Percentiles rank a stretch among this genome's conserved stretches.
Conservation (phyloP, 64 coral and sea anemone genomes). For the Cladopsammia gracilis region DNA sequence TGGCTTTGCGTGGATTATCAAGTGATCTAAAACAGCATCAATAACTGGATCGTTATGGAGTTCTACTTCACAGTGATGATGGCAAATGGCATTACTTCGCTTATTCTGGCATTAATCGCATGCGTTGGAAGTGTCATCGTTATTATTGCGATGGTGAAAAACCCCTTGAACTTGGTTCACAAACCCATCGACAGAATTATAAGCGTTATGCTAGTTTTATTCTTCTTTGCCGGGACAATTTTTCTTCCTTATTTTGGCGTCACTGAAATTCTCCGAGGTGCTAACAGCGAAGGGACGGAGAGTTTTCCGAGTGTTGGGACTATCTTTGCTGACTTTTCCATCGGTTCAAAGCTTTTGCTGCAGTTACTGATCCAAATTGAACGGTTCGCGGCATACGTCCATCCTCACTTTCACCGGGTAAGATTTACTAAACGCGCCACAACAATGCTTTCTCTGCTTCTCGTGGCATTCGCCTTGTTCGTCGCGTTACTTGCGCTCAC, state of each 20-base stretch:
- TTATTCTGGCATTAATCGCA: background rate
- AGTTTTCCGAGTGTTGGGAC: background rate
- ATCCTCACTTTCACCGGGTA: conserved; percentile 30
- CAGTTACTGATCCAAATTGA: conserved; percentile 1
- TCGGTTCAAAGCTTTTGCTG: background rate
- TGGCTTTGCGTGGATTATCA: background rate
- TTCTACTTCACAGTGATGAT: background rate
- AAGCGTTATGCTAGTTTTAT: background rate
- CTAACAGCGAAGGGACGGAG: background rate
- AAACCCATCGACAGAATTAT: conserved; percentile 13
- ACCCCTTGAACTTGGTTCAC: background rate
- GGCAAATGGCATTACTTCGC: background rate
- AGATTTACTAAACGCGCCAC: background rate
- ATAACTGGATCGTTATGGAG: background rate
- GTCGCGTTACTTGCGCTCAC: background rate
- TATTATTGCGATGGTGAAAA: conserved; percentile 24
- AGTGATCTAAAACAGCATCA: too few relatives aligned
- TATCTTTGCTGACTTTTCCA: background rate
- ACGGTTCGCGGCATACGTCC: background rate
- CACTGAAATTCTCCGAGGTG: conserved; percentile 13
- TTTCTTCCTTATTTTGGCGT: conserved; percentile 29
- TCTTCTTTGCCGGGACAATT: background rate
- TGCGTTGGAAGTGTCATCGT: background rate
- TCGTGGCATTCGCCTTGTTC: background rate
- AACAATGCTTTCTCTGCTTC: background rate